These are phyloP conservation scores for Leistus spinibarbis DNA, from an alignment of 2,888 invertebrate species.

Conservation along the genomic window DNA sequence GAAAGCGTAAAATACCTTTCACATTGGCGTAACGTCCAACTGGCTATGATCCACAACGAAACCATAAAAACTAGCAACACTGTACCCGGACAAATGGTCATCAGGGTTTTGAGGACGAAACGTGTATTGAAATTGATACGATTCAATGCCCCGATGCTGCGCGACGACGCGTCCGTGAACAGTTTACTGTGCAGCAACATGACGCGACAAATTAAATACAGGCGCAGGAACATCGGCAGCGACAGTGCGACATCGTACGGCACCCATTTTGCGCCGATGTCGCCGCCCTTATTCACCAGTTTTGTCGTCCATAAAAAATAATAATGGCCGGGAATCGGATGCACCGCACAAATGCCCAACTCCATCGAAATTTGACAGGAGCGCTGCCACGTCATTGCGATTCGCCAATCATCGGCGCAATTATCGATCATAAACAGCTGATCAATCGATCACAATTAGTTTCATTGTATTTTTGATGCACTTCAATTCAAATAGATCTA, in stretches of 20 bases:
- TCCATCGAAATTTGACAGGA: constrained; percentile 92
- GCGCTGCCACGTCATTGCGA: constrained; percentile 99
- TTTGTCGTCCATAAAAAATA: constrained; percentile 96
- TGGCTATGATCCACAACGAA: constrained; percentile 98
- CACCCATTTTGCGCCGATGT: constrained; percentile 70
- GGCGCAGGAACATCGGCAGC: constrained; percentile 98
- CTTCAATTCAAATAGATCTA: too few relatives aligned
- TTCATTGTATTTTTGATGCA: too few relatives aligned
- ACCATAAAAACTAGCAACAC: constrained; percentile 99
- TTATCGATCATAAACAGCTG: constrained; percentile 99
- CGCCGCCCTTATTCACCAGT: constrained; percentile 82
- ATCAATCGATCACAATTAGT: constrained; percentile 46
- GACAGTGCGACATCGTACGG: constrained; percentile 97
- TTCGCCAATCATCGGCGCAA: constrained; percentile 99
- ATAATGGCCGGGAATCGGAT: constrained; percentile 97
- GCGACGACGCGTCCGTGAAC: constrained; percentile 98
- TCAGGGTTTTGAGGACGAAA: constrained; percentile 88
- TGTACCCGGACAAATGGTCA: constrained; percentile 99
- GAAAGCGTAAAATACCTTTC: constrained; percentile 77
- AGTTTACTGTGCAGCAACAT: constrained; percentile 99
- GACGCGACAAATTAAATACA: constrained; percentile 98
- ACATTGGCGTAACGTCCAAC: constrained; percentile 98
- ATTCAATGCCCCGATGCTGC: constrained; percentile 96
- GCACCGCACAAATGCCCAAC: constrained; percentile 94
- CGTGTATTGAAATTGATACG: constrained; percentile 98